phyloP scores from a whole-genome alignment of 2,888 invertebrate genomes.

The Ceratothoa steindachneri region DNA sequence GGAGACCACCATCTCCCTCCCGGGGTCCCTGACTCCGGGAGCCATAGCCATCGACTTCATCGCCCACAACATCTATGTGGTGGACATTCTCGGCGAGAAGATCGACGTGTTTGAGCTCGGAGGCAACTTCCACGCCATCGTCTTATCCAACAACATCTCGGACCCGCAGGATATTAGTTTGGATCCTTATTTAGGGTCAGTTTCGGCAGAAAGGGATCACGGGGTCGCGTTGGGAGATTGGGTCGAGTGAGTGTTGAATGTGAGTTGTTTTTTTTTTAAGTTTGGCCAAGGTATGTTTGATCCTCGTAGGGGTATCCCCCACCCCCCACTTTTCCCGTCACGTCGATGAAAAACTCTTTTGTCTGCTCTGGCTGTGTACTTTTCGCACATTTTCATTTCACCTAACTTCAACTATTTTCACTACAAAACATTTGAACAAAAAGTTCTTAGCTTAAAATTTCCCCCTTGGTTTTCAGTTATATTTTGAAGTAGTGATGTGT shows the following conservation, averaged over 20 bases:
- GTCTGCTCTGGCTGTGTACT: too few species aligned
- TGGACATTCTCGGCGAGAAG: conserved; percentile 86
- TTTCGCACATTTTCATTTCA: too few species aligned
- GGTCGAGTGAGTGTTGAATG: neutral
- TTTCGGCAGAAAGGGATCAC: neutral
- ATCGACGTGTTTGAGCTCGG: conserved; percentile 88
- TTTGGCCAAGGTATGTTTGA: neutral
- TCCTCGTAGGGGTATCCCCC: too few species aligned
- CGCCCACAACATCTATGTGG: conserved; percentile 90
- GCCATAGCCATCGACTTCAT: conserved; percentile 95
- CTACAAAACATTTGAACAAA: too few species aligned
- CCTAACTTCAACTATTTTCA: too few species aligned
- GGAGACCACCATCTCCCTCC: conserved; percentile 65
- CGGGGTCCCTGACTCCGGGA: conserved; percentile 83
- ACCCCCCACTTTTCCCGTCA: too few species aligned
- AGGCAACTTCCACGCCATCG: conserved; percentile 82
- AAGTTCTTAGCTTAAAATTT: too few species aligned
- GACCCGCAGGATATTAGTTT: conserved; percentile 86
- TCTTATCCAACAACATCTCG: conserved; percentile 83
- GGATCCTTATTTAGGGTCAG: conserved; percentile 79
- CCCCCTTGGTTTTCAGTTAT: too few species aligned
- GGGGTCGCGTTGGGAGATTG: neutral
- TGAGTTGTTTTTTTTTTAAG: neutral
- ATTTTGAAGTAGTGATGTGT: neutral
- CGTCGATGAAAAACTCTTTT: too few species aligned